These are phyloP conservation scores for Yponomeuta malinellus DNA, from an alignment of 2,888 invertebrate genomes.

Conservation along the genomic window DNA sequence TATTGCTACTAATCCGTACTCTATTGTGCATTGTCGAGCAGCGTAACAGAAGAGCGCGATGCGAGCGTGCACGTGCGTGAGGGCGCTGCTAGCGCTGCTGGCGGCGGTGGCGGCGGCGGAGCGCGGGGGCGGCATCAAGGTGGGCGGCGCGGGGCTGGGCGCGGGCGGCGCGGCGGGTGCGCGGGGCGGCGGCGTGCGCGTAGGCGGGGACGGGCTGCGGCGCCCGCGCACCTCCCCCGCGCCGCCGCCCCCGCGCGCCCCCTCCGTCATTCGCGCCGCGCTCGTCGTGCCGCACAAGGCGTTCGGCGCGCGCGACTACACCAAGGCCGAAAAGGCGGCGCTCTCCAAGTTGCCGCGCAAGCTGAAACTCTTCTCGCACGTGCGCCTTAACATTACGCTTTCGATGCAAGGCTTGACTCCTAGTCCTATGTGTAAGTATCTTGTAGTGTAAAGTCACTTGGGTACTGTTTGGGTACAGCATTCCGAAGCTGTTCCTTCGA, in stretches of 20 bases:
- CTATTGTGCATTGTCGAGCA: not conserved
- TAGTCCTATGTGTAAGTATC: slow-evolving; percentile 82
- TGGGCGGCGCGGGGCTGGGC: slow-evolving; percentile 46
- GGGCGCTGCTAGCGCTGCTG: slow-evolving; percentile 59
- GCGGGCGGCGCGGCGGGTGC: slow-evolving; percentile 50
- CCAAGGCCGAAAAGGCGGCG: slow-evolving; percentile 81
- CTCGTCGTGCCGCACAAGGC: slow-evolving; percentile 86
- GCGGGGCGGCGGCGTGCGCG: slow-evolving; percentile 57
- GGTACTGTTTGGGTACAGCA: not conserved
- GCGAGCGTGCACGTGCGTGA: slow-evolving; percentile 47
- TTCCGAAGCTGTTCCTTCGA: not conserved
- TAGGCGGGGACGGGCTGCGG: slow-evolving; percentile 53
- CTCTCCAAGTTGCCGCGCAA: slow-evolving; percentile 80
- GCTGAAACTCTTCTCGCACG: slow-evolving; percentile 80
- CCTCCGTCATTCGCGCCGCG: slow-evolving; percentile 78
- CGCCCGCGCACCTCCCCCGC: slow-evolving; percentile 64
- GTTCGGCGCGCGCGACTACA: slow-evolving; percentile 84
- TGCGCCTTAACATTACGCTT: slow-evolving; percentile 81
- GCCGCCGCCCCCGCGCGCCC: slow-evolving; percentile 60
- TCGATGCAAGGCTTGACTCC: slow-evolving; percentile 84
- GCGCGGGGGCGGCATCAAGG: slow-evolving; percentile 62
- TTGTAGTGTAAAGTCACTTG: not conserved
- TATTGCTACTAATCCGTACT: not conserved
- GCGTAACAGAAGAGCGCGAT: slow-evolving; percentile 5
- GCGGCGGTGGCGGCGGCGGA: slow-evolving; percentile 51